phyloP scores from a whole-genome alignment of 2,888 invertebrate species.

The Meteorus colon region DNA sequence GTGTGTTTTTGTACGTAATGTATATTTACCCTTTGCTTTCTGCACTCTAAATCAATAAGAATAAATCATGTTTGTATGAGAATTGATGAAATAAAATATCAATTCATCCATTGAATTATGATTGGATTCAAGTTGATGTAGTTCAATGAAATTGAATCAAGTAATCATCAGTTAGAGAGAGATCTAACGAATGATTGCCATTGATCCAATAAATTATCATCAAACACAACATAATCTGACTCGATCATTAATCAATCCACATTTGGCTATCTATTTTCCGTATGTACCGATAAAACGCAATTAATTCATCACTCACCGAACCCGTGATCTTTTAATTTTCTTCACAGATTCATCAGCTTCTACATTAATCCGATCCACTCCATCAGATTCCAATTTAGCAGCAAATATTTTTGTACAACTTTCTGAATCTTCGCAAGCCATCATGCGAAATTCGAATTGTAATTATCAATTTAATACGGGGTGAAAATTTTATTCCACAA shows the following conservation, averaged over 20 bases:
- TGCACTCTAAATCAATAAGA: slow-evolving; percentile 14
- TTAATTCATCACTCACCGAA: not conserved
- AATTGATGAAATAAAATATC: not conserved
- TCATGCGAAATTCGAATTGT: not conserved
- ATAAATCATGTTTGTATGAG: not conserved
- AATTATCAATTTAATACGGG: not conserved
- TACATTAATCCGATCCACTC: not conserved
- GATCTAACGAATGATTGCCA: no score
- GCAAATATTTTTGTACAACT: not conserved
- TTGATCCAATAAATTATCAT: not conserved
- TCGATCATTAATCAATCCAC: no score
- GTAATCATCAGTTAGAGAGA: no score
- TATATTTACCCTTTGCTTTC: slow-evolving; percentile 35
- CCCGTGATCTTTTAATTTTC: not conserved
- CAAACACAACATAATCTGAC: not conserved
- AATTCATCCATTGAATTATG: not conserved
- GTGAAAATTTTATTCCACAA: not conserved
- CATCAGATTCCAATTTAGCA: not conserved
- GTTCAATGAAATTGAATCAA: no score
- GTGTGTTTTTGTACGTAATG: slow-evolving; percentile 26
- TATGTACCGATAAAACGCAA: no score
- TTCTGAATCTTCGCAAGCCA: not conserved
- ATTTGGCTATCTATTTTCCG: no score
- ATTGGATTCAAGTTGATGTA: not conserved
- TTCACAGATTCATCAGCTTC: not conserved